Evolutionary conservation across 2,888 invertebrate species (phyloP).

Genomic region (Meloe dianella): DNA sequence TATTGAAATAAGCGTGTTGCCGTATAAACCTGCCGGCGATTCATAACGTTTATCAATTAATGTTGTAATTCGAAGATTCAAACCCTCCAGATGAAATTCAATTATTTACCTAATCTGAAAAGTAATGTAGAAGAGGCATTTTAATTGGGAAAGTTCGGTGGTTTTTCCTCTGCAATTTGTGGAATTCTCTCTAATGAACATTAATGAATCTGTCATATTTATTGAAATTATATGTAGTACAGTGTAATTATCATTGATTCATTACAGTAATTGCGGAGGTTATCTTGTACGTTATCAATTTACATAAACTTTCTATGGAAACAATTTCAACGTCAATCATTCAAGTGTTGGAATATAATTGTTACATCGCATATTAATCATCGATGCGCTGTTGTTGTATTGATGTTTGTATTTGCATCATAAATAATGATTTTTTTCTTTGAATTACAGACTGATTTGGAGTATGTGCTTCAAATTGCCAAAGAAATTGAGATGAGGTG

Average conservation of each 20-base stretch:
- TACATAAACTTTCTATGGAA: background rate
- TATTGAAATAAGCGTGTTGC: background rate
- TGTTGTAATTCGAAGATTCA: background rate
- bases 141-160: background rate
- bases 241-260: background rate
- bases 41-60: background rate
- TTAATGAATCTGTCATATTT: too few species aligned
- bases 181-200: background rate
- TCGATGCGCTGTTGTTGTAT: constrained; percentile 10
- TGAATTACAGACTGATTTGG: constrained; percentile 70
- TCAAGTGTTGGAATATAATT: too few species aligned
- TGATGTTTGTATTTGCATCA: background rate
- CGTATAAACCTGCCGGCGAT: background rate
- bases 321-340: too few species aligned
- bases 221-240: too few species aligned
- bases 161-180: background rate
- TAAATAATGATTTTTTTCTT: too few species aligned
- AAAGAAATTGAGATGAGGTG: constrained; percentile 77
- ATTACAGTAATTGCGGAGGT: background rate
- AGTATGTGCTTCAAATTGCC: constrained; percentile 76
- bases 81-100: too few species aligned
- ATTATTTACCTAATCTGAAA: too few species aligned
- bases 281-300: background rate
- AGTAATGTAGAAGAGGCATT: background rate
- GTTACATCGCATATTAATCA: too few species aligned